A percentile compares a stretch with the other conserved stretches of the same genome.
These are phyloP conservation scores for Agrotis exclamationis DNA, from an alignment of 2,888 invertebrate genomes.

Conservation along the genomic window DNA sequence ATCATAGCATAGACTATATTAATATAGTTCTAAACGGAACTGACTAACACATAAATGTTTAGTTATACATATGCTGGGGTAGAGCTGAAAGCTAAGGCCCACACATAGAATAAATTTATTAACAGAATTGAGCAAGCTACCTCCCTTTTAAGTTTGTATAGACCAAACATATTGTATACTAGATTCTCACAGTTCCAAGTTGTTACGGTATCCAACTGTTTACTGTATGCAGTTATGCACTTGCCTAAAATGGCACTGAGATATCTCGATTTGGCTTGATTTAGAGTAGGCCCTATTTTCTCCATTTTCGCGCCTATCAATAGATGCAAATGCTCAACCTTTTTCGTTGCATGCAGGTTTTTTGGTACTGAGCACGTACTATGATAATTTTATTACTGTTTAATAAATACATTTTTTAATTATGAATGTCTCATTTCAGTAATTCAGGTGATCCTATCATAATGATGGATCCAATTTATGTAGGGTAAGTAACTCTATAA, in stretches of 20 bases:
- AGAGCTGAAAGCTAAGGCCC: too few relatives aligned
- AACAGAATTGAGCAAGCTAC: too few relatives aligned
- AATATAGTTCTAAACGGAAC: too few relatives aligned
- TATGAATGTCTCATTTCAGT: slow-evolving; percentile 50
- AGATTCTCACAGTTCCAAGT: too few relatives aligned
- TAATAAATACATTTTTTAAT: background rate
- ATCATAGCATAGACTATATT: too few relatives aligned
- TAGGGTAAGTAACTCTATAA: slow-evolving; percentile 42
- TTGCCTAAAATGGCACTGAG: background rate
- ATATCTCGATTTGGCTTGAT: background rate
- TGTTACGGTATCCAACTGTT: slow-evolving; percentile 1
- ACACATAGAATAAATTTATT: too few relatives aligned
- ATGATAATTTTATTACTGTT: background rate
- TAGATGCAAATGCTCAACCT: background rate
- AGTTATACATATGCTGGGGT: too few relatives aligned
- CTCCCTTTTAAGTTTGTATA: too few relatives aligned
- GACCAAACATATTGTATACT: too few relatives aligned
- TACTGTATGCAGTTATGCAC: slow-evolving; percentile 7
- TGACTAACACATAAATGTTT: too few relatives aligned
- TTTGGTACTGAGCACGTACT: background rate
- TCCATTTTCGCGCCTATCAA: background rate
- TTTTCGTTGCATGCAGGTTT: background rate
- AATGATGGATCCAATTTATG: slow-evolving; percentile 41
- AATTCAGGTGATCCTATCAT: slow-evolving; percentile 43
- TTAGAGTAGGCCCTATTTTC: background rate